phyloP scores from a whole-genome alignment of 2,888 invertebrate species.

The Amblyjoppa fuscipennis region DNA sequence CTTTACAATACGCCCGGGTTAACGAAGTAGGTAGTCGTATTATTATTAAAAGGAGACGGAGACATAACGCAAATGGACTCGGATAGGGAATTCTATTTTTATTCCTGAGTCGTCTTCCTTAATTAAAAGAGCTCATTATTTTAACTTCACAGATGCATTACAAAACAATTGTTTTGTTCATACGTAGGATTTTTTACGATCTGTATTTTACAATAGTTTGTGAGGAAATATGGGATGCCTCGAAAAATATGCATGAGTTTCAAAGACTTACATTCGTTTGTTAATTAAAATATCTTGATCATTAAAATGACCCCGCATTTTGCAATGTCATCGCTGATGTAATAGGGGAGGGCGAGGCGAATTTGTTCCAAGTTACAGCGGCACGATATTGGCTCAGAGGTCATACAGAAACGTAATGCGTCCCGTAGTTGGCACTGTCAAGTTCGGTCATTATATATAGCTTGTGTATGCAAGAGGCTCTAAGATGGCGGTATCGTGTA shows the following conservation, averaged over 20 bases:
- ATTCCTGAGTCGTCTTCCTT: conserved; percentile 10
- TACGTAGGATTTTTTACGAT: not conserved
- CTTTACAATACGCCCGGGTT: conserved; percentile 38
- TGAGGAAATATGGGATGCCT: not conserved
- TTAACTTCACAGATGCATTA: not conserved
- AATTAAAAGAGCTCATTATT: conserved; percentile 39
- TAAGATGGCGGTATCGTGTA: conserved; percentile 11
- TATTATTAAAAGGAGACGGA: conserved; percentile 23
- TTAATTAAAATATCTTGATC: not conserved
- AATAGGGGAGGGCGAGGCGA: too few species aligned
- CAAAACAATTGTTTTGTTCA: not conserved
- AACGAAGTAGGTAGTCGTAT: conserved; percentile 43
- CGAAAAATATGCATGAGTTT: too few species aligned
- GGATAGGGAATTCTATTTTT: not conserved
- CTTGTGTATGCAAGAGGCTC: conserved; percentile 39
- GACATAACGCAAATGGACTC: conserved; percentile 16
- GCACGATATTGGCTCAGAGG: too few species aligned
- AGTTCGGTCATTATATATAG: not conserved
- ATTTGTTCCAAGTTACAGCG: not conserved
- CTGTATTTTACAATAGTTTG: not conserved
- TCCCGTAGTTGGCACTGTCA: not conserved
- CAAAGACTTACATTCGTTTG: not conserved
- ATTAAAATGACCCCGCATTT: too few species aligned
- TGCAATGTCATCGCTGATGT: too few species aligned
- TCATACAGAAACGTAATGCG: not conserved